These are phyloP conservation scores for Cyclopterus lumpus DNA, from an alignment of 2,797 vertebrate genomes.

Conservation along the genomic window DNA sequence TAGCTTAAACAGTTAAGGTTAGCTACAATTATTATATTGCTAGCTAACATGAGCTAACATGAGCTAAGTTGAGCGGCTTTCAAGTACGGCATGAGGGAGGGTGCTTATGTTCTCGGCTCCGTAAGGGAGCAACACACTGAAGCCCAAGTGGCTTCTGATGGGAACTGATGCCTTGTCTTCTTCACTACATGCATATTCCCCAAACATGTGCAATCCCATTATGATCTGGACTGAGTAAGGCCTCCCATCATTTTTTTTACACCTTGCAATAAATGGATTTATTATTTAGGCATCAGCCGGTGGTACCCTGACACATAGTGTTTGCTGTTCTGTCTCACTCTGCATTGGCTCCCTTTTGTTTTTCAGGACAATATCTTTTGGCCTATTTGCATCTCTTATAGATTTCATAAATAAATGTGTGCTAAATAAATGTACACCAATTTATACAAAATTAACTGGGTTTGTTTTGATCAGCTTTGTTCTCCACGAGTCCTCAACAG, in stretches of 20 bases:
- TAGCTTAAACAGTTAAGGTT: background rate
- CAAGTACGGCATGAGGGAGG: background rate
- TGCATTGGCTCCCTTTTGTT: background rate
- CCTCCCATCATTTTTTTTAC: background rate
- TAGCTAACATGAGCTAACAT: background rate
- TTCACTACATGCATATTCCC: background rate
- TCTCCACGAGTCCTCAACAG: conserved; percentile 11
- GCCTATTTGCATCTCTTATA: background rate
- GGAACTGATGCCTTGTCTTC: background rate
- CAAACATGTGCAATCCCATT: background rate
- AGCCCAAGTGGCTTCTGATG: background rate
- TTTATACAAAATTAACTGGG: conserved; percentile 4
- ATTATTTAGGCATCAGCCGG: background rate
- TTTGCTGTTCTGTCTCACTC: conserved; percentile 3
- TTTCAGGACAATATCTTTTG: background rate
- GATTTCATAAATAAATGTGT: conserved; percentile 12
- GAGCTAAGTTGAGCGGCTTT: background rate
- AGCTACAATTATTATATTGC: background rate
- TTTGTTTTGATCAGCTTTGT: conserved; percentile 28
- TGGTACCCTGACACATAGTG: background rate
- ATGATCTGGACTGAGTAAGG: background rate
- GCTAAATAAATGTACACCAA: background rate
- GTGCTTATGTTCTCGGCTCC: background rate
- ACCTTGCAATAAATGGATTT: background rate
- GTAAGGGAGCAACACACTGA: background rate